Evolutionary conservation across 2,888 invertebrate genomes (phyloP).

Genomic region (Thysanoteuthis rhombus): DNA sequence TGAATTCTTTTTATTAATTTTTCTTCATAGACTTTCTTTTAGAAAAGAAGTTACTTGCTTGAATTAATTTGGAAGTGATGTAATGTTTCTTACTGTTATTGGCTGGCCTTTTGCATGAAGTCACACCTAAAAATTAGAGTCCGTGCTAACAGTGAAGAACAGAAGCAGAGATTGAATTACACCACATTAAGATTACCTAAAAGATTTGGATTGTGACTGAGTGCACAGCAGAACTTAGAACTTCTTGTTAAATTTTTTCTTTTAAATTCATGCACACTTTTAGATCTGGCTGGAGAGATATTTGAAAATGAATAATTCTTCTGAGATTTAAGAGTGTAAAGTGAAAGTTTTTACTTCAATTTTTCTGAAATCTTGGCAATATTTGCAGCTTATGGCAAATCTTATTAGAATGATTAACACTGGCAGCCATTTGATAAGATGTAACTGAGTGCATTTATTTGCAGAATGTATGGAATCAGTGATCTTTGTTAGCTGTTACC

Average conservation of each 20-base stretch:
- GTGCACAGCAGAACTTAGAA: not conserved
- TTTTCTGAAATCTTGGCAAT: not conserved
- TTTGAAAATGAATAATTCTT: not conserved
- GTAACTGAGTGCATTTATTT: not conserved
- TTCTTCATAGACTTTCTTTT: too few species aligned
- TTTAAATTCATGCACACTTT: not conserved
- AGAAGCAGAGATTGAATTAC: not conserved
- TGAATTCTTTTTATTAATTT: too few species aligned
- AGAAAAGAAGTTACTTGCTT: too few species aligned
- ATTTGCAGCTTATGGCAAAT: not conserved
- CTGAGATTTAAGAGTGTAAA: not conserved
- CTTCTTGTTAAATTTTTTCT: not conserved
- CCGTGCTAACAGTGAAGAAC: not conserved
- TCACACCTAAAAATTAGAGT: not conserved
- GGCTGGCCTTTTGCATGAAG: too few species aligned
- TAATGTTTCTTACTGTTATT: too few species aligned
- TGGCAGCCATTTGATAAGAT: not conserved
- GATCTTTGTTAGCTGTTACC: not conserved
- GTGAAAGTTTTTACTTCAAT: not conserved
- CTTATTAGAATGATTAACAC: not conserved
- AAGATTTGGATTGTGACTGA: not conserved
- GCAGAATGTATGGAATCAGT: not conserved
- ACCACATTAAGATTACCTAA: not conserved
- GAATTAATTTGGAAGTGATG: too few species aligned
- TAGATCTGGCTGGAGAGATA: not conserved